Conservation (phyloP, 2,113 vertebrate genomes). For the Pica pica region DNA sequence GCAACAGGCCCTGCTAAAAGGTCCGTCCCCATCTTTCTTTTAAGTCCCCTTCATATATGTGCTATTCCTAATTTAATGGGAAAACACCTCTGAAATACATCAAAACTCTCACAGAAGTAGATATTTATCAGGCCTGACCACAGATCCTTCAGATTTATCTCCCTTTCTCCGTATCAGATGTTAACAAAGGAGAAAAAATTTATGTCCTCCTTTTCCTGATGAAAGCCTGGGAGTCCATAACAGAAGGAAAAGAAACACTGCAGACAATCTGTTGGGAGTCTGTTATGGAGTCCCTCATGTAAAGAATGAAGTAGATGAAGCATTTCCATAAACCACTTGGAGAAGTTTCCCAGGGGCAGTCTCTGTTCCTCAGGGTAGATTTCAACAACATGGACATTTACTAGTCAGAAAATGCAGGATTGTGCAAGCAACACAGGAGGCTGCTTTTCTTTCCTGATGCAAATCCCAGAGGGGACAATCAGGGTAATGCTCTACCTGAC, state of each 20-base stretch:
- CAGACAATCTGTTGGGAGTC: not conserved
- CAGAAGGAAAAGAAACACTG: not conserved
- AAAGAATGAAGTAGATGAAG: not conserved
- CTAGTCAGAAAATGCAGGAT: not conserved
- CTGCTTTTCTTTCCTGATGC: not conserved
- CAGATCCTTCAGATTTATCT: not conserved
- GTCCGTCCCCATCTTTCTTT: not conserved
- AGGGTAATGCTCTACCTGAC: too few relatives aligned
- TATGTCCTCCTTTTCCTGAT: not conserved
- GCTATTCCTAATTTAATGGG: not conserved
- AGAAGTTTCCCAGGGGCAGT: not conserved
- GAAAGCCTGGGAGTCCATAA: not conserved
- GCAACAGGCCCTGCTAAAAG: not conserved
- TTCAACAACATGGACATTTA: not conserved
- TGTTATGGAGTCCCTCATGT: not conserved
- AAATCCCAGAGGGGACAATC: not conserved
- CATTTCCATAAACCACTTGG: not conserved
- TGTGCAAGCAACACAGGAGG: not conserved
- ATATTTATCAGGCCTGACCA: not conserved
- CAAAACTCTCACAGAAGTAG: not conserved
- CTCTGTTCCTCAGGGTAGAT: not conserved
- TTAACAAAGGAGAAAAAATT: not conserved
- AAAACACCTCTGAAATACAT: not conserved
- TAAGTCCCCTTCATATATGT: not conserved
- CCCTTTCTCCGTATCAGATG: not conserved